Base-by-base conservation (phyloP, 2,888 invertebrate genomes). In the Anthophora plumipes region DNA sequence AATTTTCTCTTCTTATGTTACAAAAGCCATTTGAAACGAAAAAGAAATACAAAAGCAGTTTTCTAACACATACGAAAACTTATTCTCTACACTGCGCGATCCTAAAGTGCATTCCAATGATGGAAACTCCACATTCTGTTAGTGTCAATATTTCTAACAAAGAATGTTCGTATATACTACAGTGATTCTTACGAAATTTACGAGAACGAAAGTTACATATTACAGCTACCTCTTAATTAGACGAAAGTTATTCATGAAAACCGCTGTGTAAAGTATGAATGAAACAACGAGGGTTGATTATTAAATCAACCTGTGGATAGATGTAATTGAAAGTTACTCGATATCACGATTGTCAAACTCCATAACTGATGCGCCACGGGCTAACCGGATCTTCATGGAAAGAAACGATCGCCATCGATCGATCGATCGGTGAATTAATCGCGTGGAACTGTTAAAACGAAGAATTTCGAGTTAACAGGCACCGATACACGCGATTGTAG, bases 221-320 rank as follows among this genome's bases (percentile, higher is more conserved):
- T 50, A 39, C 43, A 37, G 57, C 6, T 22, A 17, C 8, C 39
- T 37, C 25, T 59, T 75, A 71, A 84, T 72, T 76, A 73, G 31
- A 46, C 31, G 7, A 46, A 7, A 12, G 1, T n/a, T 57, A 68
- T 22, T 20, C 55, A 43, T n/a, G 9, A 50, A 50, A 20, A 17
- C 8, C n/a, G 22, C 7, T n/a, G 4, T 8, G 14, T 9, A 9
- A 37, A n/a, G 17, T 37, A n/a, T 50, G 20, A 20, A 5, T 0
- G 17, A 31, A 6, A 14, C 50, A 22, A 31, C 8, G 50, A n/a
- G n/a, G 8, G 7, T 20, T n/a, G 14, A 48, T 14, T 14, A 20
- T 14, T 37, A 0, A 17, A 5, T 17, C 20, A 9, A 39, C 8
- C 22, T 20, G 20, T 9, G 41, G 14, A 37, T 22, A 22, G 43